Base-by-base conservation (phyloP, 1,140 invertebrate species). In the Xylocopa sonorina region DNA sequence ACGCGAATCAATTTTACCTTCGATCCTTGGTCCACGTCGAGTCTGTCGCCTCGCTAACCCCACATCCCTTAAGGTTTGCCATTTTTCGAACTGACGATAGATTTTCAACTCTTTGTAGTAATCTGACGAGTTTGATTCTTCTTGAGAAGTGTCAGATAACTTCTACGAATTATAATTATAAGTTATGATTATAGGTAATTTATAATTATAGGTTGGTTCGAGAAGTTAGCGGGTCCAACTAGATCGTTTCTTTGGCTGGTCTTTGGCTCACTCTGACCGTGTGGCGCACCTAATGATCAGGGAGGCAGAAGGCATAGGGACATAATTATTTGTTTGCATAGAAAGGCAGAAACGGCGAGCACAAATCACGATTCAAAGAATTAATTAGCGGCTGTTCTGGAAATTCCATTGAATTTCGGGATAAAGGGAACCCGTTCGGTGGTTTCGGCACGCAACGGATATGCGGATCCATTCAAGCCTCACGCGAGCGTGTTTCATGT, bases 331-430 rank as follows among this genome's bases (percentile, higher is more conserved):
- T 75, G 72, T 75, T 64, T 64, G 72, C 43, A 75, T 43, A 75
- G 63, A 66, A 62, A 62, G 57, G 16, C 60, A 62, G 29, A 60
- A 9, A 29, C 9, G 12, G 4, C 34, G 32, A 34, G 21, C 14
- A 6, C 50, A 41, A 75, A 75, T 75, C 60, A 75, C 41, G 62
- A 51, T 75, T 66, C 72, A 75, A 66, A 41, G 72, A 75, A 75
- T 75, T 75, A 75, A 75, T 75, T 75, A 75, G 48, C 72, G 21
- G 14, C n/a, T 34, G 29, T 29, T 27, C 34, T 75, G 34, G 41
- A 60, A 72, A 58, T 41, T 50, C 62, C 34, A 75, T 75, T 75
- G 48, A 75, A n/a, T 29, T 75, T 3, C 27, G 24, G 38, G 50
- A 75, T 75, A 55, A 75, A 75, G 34, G 72, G 72, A 32, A n/a